These are phyloP conservation scores for Lasioglossum malachurum DNA, from an alignment of 2,888 invertebrate species.

Conservation along the genomic window DNA sequence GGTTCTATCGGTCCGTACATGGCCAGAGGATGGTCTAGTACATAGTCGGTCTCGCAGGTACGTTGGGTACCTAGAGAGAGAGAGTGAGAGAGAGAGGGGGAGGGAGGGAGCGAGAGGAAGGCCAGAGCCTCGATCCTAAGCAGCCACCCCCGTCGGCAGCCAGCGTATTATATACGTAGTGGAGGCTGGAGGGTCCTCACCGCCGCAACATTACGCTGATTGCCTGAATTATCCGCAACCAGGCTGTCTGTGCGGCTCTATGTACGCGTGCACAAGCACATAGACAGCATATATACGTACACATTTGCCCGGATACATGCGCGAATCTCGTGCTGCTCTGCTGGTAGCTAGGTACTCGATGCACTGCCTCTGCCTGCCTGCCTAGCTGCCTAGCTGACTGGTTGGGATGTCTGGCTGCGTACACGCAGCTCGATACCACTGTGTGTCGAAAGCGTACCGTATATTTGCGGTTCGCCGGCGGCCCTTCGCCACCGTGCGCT, in stretches of 20 bases:
- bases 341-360: constrained; percentile 41
- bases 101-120: background rate
- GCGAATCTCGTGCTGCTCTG: constrained; percentile 34
- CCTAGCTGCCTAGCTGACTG: constrained; percentile 20
- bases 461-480: constrained; percentile 48
- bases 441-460: background rate
- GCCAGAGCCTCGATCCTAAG: constrained; percentile 53
- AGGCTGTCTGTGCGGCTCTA: constrained; percentile 67
- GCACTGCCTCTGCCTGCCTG: constrained; percentile 3
- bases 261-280: constrained; percentile 45
- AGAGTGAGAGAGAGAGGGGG: background rate
- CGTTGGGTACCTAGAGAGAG: constrained; percentile 59
- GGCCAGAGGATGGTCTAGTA: constrained; percentile 48
- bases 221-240: constrained; percentile 85
- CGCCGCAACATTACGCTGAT: constrained; percentile 84
- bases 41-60: constrained; percentile 64
- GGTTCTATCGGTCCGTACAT: constrained; percentile 50
- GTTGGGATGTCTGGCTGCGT: constrained; percentile 16
- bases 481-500: constrained; percentile 22
- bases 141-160: constrained; percentile 63
- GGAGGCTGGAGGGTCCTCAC: constrained; percentile 82
- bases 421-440: constrained; percentile 15
- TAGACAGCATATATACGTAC: background rate
- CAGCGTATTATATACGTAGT: constrained; percentile 72
- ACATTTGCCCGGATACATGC: constrained; percentile 18